Base-by-base conservation (phyloP, 1,140 invertebrate species). In the Gonioctena quinquepunctata region DNA sequence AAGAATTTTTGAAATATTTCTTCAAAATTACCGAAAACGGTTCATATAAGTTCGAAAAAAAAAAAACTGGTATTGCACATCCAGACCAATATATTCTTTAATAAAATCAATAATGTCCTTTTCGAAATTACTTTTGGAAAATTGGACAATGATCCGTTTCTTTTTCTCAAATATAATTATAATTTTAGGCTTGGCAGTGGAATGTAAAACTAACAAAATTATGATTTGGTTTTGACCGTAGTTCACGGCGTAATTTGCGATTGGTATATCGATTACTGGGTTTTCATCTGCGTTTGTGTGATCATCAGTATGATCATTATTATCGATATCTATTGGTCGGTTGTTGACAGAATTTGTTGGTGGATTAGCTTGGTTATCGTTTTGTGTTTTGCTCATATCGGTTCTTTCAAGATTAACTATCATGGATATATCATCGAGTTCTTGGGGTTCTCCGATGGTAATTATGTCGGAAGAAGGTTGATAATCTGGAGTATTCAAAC, bases 31-130 rank as follows among this genome's bases (percentile, higher is more conserved):
- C 21, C 13, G 2, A 54, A 68, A 69, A 69, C 4, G 54, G 57
- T 72, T 72, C 66, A 23, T 64, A 71, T 22, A n/a, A n/a, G n/a
- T 42, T 42, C 33, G 33, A 42, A 42, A n/a, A 42, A 42, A 7
- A 42, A 42, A 56, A n/a, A n/a, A n/a, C n/a, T 56, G 23, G 16
- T 56, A 56, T 56, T 56, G 52, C 23, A 18, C 23, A 19, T 56
- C 16, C 18, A 16, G 52, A 19, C 6, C 52, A 7, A 56, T 23
- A 56, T 7, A 18, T 7, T 56, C 52, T 56, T 19, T 56, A 56
- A 18, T 56, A 25, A 60, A 18, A n/a, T 60, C 19, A 16, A 60
- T n/a, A 6, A 60, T 21, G 26, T 60, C 57, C 19, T 60, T n/a
- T n/a, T n/a, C n/a, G n/a, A 56, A 56, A 56, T 56, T 56, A 18